These are phyloP conservation scores for Dendroctonus valens DNA, from an alignment of 1,140 invertebrate species.

Conservation along the genomic window DNA sequence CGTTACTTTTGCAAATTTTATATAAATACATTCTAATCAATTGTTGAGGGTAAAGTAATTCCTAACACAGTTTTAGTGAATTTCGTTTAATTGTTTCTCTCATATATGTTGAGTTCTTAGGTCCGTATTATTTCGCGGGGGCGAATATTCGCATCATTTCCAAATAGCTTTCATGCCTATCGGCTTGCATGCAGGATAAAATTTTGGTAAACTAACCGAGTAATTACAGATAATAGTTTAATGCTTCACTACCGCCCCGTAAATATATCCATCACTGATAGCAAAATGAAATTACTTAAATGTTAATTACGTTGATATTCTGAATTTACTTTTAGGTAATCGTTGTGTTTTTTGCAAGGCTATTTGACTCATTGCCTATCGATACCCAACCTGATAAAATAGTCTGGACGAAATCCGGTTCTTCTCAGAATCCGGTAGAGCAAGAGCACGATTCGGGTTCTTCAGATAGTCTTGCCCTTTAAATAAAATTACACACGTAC, in stretches of 20 bases:
- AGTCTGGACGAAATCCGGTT: too few relatives aligned
- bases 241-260: conserved; percentile 1
- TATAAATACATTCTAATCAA: conserved; percentile 48
- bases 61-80: conserved; percentile 46
- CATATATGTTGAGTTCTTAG: neutral
- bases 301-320: conserved; percentile 28
- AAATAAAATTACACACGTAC: conserved; percentile 28
- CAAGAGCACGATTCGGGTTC: neutral
- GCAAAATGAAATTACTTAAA: conserved; percentile 11
- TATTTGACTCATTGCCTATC: too few relatives aligned
- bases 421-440: neutral
- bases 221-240: too few relatives aligned
- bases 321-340: conserved; percentile 26
- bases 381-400: too few relatives aligned
- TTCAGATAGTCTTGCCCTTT: neutral
- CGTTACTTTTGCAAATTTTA: conserved; percentile 52
- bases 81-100: conserved; percentile 31
- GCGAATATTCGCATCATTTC: too few relatives aligned
- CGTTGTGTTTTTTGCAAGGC: conserved; percentile 17
- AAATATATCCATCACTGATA: neutral
- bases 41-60: conserved; percentile 50
- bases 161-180: too few relatives aligned
- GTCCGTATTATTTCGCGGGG: too few relatives aligned
- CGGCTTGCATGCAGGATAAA: too few relatives aligned
- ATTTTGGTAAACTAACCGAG: too few relatives aligned